Evolutionary conservation across 2,888 invertebrate species (phyloP).

Genomic region (Elysia crispata): DNA sequence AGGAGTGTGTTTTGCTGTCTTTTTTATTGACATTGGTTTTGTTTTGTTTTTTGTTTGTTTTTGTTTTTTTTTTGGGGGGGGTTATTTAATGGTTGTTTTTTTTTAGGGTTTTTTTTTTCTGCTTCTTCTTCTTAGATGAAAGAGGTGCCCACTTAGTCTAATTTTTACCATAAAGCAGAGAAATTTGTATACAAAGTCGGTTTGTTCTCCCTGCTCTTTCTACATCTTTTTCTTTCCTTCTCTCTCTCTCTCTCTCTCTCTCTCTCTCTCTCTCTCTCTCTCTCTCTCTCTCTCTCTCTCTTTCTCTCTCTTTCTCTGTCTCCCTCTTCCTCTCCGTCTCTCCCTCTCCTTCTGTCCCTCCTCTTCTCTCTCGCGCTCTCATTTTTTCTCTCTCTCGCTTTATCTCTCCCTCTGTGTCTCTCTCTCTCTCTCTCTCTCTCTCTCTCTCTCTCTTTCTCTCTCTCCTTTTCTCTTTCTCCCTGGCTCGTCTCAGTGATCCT

Average conservation of each 20-base stretch:
- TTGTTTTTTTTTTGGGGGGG: no score
- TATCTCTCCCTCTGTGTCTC: constrained; percentile 3
- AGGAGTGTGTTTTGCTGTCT: no score
- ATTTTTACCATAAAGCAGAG: no score
- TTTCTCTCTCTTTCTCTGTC: constrained; percentile 1
- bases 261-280: constrained; percentile 16
- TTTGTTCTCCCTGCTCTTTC: no score
- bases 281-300: constrained; percentile 25
- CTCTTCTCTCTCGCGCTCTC: background rate
- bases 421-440: constrained; percentile 16
- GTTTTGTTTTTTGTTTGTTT: no score
- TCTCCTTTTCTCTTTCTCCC: background rate
- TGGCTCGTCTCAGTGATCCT: no score
- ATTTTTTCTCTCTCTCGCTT: background rate
- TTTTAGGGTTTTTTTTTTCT: no score
- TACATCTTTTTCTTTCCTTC: background rate
- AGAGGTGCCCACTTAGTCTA: no score
- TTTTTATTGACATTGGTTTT: no score
- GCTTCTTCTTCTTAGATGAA: no score
- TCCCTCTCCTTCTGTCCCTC: background rate
- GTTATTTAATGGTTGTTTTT: no score
- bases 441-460: background rate
- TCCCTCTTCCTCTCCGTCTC: background rate
- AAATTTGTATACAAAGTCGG: no score
- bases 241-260: constrained; percentile 24